These are phyloP conservation scores for Oreochromis grahami DNA, from an alignment of 2,797 vertebrate species.

Conservation along the genomic window DNA sequence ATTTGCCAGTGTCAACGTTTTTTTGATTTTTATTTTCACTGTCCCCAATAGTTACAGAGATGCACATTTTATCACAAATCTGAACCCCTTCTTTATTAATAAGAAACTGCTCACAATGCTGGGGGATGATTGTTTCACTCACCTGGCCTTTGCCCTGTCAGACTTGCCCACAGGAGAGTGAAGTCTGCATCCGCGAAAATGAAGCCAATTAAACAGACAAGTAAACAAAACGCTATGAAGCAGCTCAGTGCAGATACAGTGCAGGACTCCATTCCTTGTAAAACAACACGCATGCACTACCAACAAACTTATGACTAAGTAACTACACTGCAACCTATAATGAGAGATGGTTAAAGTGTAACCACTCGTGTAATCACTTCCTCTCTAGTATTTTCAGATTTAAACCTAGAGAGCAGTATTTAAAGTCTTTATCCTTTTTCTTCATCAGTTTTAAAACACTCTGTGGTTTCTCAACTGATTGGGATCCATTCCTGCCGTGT, in stretches of 20 bases:
- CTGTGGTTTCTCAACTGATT: background rate
- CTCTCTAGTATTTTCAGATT: background rate
- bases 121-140: background rate
- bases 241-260: constrained; percentile 38
- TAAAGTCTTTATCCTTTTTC: background rate
- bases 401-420: background rate
- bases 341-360: background rate
- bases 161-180: constrained; percentile 80
- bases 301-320: background rate
- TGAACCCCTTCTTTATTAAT: background rate
- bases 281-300: background rate
- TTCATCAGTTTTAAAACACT: background rate
- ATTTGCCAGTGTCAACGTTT: background rate
- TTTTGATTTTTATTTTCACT: background rate
- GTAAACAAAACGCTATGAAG: constrained; percentile 49
- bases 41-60: background rate
- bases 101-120: background rate
- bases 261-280: constrained; percentile 62
- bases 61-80: background rate
- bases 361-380: background rate
- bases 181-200: constrained; percentile 84
- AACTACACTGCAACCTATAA: background rate
- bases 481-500: background rate
- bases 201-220: constrained; percentile 76
- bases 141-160: constrained; percentile 61